Base-by-base conservation (phyloP, 2,888 invertebrate genomes). In the Drosophila testacea region DNA sequence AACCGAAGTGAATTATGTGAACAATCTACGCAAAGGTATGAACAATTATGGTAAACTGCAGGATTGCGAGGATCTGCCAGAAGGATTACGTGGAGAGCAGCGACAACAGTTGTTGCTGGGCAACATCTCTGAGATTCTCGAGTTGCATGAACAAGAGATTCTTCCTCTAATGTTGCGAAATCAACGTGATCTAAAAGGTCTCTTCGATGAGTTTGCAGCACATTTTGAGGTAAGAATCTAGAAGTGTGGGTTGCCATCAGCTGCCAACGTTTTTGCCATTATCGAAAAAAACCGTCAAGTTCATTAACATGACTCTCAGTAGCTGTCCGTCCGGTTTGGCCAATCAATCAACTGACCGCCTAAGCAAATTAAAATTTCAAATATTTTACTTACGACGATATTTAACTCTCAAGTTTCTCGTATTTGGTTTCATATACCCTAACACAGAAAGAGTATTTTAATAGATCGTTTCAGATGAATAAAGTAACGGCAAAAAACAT, bases 101-200 rank as follows among this genome's bases (percentile, higher is more conserved):
- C 89, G 87, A 42, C 90, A 90, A 39, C 80, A 80, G 11, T 65
- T 85, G 36, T 96, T 98, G 83, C 97, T 98, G 92, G 97, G 97
- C 36, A 98, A 98, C 92, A 95, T 98, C 52, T 96, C 97, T 89
- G 96, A 97, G 92, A 97, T 98, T 87, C 96, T 96, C 92, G 95
- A 96, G 91, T 97, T 98, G 92, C 98, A 98, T 91, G 91, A 92
- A 10, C 67, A 82, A 10, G 82, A 91, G 60, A 90, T 93, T 64
- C 76, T 92, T 55, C 92, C 93, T 48, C 75, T 92, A 67, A 88
- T 93, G 86, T 68, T 90, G 69, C 83, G 89, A 46, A 91, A 92
- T 80, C 90, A 90, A 66, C 87, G 90, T 10, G 92, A 92, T 79
- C 81, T 92, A 27, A 91, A 90, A 67, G 76, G 83, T 61, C 83